Percentiles rank a stretch among this genome's conserved stretches.
These are phyloP conservation scores for Pagrus major DNA, from an alignment of 2,113 vertebrate genomes.

Conservation along the genomic window DNA sequence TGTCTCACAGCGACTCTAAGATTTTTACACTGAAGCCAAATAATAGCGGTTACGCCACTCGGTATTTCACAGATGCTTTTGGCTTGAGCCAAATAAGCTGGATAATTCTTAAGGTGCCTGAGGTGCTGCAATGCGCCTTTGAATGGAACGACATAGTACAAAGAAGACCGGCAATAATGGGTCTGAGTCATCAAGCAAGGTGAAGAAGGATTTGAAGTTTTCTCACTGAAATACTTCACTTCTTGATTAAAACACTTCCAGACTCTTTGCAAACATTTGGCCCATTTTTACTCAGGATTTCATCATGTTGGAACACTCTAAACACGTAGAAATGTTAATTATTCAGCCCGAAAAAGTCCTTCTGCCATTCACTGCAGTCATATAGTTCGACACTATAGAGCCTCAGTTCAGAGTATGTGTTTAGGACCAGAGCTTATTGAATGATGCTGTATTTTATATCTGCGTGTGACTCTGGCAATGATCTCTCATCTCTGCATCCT, in stretches of 20 bases:
- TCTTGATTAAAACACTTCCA: slow-evolving; percentile 22
- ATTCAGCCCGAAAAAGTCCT: slow-evolving; percentile 13
- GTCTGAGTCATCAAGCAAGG: slow-evolving; percentile 15
- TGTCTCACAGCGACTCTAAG: not conserved
- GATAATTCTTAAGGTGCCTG: not conserved
- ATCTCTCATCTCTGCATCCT: slow-evolving; percentile 24
- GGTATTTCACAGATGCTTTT: not conserved
- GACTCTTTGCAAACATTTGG: slow-evolving; percentile 44
- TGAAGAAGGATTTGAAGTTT: slow-evolving; percentile 22
- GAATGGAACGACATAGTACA: not conserved
- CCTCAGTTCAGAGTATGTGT: slow-evolving; percentile 25
- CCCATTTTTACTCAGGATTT: slow-evolving; percentile 46
- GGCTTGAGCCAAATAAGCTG: not conserved
- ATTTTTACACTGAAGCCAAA: not conserved
- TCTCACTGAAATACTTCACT: not conserved
- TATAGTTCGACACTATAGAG: slow-evolving; percentile 13
- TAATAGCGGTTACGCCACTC: not conserved
- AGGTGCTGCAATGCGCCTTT: slow-evolving; percentile 1
- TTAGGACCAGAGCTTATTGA: slow-evolving; percentile 20
- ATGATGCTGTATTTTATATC: slow-evolving; percentile 7
- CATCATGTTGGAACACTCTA: slow-evolving; percentile 50
- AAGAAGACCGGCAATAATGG: slow-evolving; percentile 12
- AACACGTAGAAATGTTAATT: slow-evolving; percentile 45
- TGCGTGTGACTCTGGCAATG: slow-evolving; percentile 8
- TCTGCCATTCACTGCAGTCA: slow-evolving; percentile 21